A percentile compares a stretch with the other conserved stretches of the same genome.
Conservation (phyloP, 2,888 invertebrate species). For the Ennomos quercinarius region DNA sequence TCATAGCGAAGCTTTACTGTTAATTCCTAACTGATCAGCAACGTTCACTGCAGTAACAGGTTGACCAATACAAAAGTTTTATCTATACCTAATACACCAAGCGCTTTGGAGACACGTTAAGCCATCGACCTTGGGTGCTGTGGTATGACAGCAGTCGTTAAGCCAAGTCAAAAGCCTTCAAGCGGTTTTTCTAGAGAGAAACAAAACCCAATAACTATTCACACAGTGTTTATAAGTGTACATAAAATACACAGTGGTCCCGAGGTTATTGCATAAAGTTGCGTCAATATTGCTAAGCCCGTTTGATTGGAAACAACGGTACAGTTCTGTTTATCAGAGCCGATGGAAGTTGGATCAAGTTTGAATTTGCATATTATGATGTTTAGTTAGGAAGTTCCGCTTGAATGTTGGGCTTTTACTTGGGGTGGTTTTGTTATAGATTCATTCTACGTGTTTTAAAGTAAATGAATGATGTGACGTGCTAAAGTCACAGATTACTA, state of each 20-base stretch:
- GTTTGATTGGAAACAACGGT: conserved; percentile 23
- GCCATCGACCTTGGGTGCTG: too few relatives aligned
- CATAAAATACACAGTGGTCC: conserved; percentile 1
- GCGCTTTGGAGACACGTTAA: too few relatives aligned
- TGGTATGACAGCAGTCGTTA: too few relatives aligned
- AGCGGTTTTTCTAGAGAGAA: too few relatives aligned
- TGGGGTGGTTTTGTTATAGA: too few relatives aligned
- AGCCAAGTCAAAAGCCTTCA: too few relatives aligned
- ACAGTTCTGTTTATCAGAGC: conserved; percentile 22
- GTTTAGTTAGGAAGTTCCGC: conserved; percentile 4
- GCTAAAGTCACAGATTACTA: neutral
- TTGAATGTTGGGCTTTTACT: neutral
- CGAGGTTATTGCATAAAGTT: conserved; percentile 23
- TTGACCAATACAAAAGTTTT: too few relatives aligned
- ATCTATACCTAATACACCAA: too few relatives aligned
- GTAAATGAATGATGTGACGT: neutral
- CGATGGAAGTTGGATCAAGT: conserved; percentile 12
- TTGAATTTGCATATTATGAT: conserved; percentile 7
- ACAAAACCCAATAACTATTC: neutral
- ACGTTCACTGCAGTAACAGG: too few relatives aligned
- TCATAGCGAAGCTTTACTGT: too few relatives aligned
- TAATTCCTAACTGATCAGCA: too few relatives aligned
- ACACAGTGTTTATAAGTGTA: neutral
- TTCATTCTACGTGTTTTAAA: too few relatives aligned
- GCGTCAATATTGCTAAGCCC: conserved; percentile 19